These are phyloP conservation scores for Gerris buenoi DNA, from an alignment of 1,140 invertebrate genomes.

Conservation along the genomic window DNA sequence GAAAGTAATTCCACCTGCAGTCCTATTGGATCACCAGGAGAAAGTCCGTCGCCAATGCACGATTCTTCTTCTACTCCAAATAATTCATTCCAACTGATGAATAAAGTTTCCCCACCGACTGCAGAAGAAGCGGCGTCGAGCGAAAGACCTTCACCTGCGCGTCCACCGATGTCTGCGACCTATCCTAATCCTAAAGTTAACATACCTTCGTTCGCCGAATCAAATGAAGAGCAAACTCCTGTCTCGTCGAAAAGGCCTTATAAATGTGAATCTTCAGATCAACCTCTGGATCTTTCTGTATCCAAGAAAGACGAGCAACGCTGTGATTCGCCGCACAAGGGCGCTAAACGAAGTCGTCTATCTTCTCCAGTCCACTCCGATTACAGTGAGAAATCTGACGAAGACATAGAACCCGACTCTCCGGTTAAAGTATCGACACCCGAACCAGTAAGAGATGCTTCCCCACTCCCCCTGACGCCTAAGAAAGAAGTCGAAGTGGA, in stretches of 20 bases:
- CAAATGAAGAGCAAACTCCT: constrained; percentile 27
- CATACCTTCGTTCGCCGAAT: constrained; percentile 26
- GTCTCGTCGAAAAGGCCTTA: constrained; percentile 21
- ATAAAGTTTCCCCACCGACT: constrained; percentile 44
- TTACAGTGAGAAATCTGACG: constrained; percentile 22
- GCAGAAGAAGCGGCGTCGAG: constrained; percentile 45
- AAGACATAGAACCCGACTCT: neutral
- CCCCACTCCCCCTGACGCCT: constrained; percentile 17
- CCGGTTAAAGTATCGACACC: neutral
- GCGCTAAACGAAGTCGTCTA: neutral
- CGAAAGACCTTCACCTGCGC: constrained; percentile 44
- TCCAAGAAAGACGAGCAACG: constrained; percentile 28
- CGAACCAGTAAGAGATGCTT: constrained; percentile 2
- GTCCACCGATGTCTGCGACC: constrained; percentile 31
- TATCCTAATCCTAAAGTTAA: constrained; percentile 23
- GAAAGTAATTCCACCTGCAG: constrained; percentile 12
- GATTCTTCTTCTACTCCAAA: constrained; percentile 31
- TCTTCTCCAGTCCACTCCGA: neutral
- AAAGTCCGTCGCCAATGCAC: constrained; percentile 1
- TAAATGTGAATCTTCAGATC: constrained; percentile 31
- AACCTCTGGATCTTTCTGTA: constrained; percentile 58
- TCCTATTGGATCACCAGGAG: constrained; percentile 1
- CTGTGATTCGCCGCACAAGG: neutral
- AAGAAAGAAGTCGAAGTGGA: constrained; percentile 27
- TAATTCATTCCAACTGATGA: constrained; percentile 24